Evolutionary conservation across 2,888 invertebrate genomes (phyloP).

Genomic region (Podabrus alpinus): DNA sequence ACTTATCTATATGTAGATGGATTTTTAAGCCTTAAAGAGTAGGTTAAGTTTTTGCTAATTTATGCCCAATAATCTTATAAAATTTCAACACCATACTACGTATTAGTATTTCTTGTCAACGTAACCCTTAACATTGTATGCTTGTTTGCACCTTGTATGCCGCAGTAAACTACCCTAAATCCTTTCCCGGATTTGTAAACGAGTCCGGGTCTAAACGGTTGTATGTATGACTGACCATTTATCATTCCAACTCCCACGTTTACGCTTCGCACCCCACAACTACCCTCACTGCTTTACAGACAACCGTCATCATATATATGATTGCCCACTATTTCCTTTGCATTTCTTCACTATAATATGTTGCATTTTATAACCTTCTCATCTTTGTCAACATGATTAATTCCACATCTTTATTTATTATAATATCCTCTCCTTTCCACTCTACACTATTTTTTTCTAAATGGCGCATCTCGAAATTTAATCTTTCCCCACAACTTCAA

Average conservation of each 20-base stretch:
- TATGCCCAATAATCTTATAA: slow-evolving; percentile 33
- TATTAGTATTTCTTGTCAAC: slow-evolving; percentile 1
- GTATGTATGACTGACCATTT: slow-evolving; percentile 57
- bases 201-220: slow-evolving; percentile 53
- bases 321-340: slow-evolving; percentile 38
- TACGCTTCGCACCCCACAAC: slow-evolving; percentile 28
- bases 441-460: background rate
- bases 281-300: slow-evolving; percentile 28
- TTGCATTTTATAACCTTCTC: slow-evolving; percentile 34
- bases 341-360: slow-evolving; percentile 34
- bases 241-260: slow-evolving; percentile 52
- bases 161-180: slow-evolving; percentile 51
- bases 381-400: slow-evolving; percentile 16
- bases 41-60: slow-evolving; percentile 18
- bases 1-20: slow-evolving; percentile 37
- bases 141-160: slow-evolving; percentile 48
- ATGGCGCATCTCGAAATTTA: background rate
- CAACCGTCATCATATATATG: slow-evolving; percentile 36
- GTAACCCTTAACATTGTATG: slow-evolving; percentile 6
- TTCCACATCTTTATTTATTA: background rate
- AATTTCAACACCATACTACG: slow-evolving; percentile 42
- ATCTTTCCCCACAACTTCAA: background rate
- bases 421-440: background rate
- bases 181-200: slow-evolving; percentile 57
- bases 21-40: slow-evolving; percentile 20